Evolutionary conservation across 2,888 invertebrate genomes (phyloP).

Genomic region (Toxonevra muliebris): DNA sequence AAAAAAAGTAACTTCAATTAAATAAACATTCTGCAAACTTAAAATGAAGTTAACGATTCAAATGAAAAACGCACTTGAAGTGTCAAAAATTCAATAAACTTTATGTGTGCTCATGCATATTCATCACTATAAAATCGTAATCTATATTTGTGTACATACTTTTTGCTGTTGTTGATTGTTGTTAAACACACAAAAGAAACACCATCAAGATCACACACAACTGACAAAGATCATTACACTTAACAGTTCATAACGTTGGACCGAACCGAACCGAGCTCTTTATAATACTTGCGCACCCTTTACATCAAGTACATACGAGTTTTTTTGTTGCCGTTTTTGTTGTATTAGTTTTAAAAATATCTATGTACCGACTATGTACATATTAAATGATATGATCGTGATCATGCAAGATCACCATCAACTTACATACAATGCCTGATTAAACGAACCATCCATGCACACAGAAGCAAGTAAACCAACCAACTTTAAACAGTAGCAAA

Average conservation of each 20-base stretch:
- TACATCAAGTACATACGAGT: background rate
- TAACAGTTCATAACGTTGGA: slow-evolving; percentile 8
- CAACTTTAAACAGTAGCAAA: background rate
- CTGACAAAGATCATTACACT: slow-evolving; percentile 28
- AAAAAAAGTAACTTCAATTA: too few relatives aligned
- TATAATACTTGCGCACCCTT: too few relatives aligned
- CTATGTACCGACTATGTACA: background rate
- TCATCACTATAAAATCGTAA: background rate
- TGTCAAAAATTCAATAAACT: background rate
- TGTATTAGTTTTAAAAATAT: background rate
- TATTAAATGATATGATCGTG: background rate
- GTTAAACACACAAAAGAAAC: background rate
- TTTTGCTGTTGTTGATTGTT: background rate
- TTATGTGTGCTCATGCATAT: background rate
- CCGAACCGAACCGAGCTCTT: background rate
- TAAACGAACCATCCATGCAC: background rate
- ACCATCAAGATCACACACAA: background rate
- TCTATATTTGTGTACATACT: background rate
- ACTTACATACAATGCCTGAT: background rate
- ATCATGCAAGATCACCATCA: slow-evolving; percentile 2
- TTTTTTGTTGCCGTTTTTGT: background rate
- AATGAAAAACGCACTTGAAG: background rate
- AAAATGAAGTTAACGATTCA: too few relatives aligned
- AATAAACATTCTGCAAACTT: too few relatives aligned
- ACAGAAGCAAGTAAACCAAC: background rate